A percentile compares a stretch with the other conserved stretches of the same genome.
These are phyloP conservation scores for Phyllotis vaccarum DNA, from an alignment of 2,797 vertebrate species.

Conservation along the genomic window DNA sequence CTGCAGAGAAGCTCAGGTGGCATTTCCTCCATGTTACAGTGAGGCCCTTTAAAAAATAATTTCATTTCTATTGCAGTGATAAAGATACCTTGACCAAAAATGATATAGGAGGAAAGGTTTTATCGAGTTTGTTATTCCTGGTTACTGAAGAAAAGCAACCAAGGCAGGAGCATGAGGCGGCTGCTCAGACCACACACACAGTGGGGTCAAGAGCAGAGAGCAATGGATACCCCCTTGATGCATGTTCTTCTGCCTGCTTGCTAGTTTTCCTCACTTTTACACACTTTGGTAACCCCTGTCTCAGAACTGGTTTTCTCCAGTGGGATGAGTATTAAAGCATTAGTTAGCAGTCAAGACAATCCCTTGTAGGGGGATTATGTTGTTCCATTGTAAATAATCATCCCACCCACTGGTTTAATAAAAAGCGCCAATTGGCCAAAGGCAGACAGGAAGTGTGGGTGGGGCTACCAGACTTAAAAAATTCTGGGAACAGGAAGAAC, in stretches of 20 bases:
- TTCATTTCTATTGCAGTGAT: background rate
- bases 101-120: background rate
- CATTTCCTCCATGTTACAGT: background rate
- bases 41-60: background rate
- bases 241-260: background rate
- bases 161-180: too few species aligned
- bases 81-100: background rate
- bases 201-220: too few species aligned
- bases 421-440: too few species aligned
- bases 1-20: background rate
- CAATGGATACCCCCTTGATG: rapidly evolving
- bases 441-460: too few species aligned
- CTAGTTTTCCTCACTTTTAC: background rate
- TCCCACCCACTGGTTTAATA: too few species aligned
- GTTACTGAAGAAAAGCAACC: background rate
- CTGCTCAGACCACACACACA: background rate
- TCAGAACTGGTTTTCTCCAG: background rate
- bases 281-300: background rate
- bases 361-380: too few species aligned
- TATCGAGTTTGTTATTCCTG: background rate
- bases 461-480: too few species aligned
- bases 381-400: too few species aligned
- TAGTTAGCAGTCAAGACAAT: background rate
- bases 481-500: too few species aligned
- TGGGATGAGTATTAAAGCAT: background rate